phyloP scores from a whole-genome alignment of 1,140 invertebrate species.

The Leguminivora glycinivorella region DNA sequence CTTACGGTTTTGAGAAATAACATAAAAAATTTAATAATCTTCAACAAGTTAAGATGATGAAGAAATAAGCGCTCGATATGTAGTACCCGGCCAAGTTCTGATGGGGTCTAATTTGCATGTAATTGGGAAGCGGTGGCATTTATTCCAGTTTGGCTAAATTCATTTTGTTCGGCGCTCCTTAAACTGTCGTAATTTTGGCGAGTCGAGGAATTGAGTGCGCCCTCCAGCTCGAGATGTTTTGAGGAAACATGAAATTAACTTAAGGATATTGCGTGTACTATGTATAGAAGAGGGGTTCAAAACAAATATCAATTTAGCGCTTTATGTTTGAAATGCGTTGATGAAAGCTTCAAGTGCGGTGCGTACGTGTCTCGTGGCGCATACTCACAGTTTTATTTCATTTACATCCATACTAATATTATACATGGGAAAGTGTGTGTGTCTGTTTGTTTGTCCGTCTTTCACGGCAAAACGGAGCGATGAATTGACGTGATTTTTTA shows the following conservation, averaged over 20 bases:
- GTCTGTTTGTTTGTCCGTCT: too few relatives aligned
- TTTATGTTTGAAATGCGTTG: too few relatives aligned
- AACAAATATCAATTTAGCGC: too few relatives aligned
- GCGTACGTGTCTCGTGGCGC: too few relatives aligned
- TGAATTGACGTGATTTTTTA: too few relatives aligned
- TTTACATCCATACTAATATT: too few relatives aligned
- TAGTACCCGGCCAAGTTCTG: conserved; percentile 11
- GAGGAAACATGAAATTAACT: background rate
- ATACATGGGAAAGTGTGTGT: too few relatives aligned
- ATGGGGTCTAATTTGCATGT: conserved; percentile 46
- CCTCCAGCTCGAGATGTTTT: conserved; percentile 2
- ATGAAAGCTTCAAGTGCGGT: too few relatives aligned
- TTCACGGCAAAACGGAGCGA: too few relatives aligned
- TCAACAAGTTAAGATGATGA: background rate
- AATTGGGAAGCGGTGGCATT: conserved; percentile 42
- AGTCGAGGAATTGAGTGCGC: conserved; percentile 17
- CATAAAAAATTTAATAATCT: background rate
- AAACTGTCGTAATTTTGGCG: conserved; percentile 13
- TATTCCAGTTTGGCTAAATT: conserved; percentile 26
- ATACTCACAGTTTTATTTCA: too few relatives aligned
- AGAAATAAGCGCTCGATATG: conserved; percentile 1
- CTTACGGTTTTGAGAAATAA: background rate
- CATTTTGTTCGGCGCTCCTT: conserved; percentile 22
- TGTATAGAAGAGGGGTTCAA: background rate
- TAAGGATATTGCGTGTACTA: background rate